Conservation (phyloP, 2,113 vertebrate genomes). For the Anarrhichthys ocellatus region DNA sequence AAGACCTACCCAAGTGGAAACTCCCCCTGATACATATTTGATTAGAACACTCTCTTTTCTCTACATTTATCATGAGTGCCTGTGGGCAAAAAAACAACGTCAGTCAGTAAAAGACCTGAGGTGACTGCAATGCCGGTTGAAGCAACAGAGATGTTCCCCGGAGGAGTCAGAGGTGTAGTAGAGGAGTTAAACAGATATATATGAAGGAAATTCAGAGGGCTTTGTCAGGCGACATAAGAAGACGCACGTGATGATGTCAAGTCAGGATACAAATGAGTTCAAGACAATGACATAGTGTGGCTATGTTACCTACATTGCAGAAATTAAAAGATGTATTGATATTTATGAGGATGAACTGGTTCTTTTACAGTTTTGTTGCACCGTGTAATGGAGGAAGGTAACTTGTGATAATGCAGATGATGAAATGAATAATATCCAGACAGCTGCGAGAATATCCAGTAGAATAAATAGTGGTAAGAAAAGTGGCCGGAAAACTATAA, state of each 20-base stretch:
- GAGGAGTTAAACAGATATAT: background rate
- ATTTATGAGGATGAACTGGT: background rate
- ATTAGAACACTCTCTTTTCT: constrained; percentile 38
- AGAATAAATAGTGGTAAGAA: background rate
- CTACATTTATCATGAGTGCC: constrained; percentile 47
- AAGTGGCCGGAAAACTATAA: background rate
- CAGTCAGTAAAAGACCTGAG: constrained; percentile 35
- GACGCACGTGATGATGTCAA: constrained; percentile 7
- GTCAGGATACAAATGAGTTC: constrained; percentile 29
- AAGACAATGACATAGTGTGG: background rate
- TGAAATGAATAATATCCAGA: background rate
- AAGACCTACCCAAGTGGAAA: constrained; percentile 23
- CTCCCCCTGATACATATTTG: constrained; percentile 51
- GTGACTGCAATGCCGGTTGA: constrained; percentile 33
- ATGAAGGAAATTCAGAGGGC: background rate
- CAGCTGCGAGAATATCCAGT: background rate
- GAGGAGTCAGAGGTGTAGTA: constrained; percentile 27
- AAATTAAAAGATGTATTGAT: background rate
- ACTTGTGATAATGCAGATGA: background rate
- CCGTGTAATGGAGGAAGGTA: background rate
- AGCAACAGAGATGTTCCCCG: constrained; percentile 21
- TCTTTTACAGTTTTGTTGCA: constrained; percentile 4
- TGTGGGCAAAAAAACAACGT: constrained; percentile 35
- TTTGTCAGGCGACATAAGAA: background rate
- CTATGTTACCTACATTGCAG: background rate